Conservation (phyloP, 2,888 invertebrate genomes). For the Andrena flavipes region DNA sequence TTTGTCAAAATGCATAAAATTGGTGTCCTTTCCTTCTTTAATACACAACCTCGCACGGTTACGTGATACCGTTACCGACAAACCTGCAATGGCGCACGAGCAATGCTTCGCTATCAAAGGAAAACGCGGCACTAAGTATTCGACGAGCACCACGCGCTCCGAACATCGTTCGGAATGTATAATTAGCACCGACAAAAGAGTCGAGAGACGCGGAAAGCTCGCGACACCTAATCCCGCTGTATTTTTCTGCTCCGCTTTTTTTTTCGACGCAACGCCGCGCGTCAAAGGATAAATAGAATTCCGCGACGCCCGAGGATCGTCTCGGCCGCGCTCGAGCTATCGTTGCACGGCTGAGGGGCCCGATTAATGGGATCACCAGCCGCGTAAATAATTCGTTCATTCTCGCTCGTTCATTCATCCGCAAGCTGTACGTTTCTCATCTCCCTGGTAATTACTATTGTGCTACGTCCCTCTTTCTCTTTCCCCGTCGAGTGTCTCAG, state of each 20-base stretch:
- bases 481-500: constrained; percentile 41
- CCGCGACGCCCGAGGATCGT: neutral
- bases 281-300: neutral
- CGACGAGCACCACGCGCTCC: neutral
- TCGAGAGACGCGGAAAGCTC: neutral
- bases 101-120: neutral
- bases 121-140: constrained; percentile 4
- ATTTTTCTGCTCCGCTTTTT: neutral
- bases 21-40: too few species aligned
- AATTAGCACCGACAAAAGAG: constrained; percentile 7
- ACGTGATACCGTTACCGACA: neutral
- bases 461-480: constrained; percentile 37
- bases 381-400: constrained; percentile 50
- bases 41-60: neutral
- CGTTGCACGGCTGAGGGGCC: neutral
- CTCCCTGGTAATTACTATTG: constrained; percentile 55
- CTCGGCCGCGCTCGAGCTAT: neutral
- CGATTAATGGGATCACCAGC: constrained; percentile 61
- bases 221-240: neutral
- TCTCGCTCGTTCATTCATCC: constrained; percentile 48
- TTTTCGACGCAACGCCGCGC: neutral
- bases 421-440: constrained; percentile 37
- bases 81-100: neutral
- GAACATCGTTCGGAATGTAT: neutral
- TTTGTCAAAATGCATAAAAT: too few species aligned